A percentile compares a stretch with the other conserved stretches of the same genome.
Conservation (phyloP, 2,113 vertebrate species). For the Sinocyclocheilus anophthalmus region DNA sequence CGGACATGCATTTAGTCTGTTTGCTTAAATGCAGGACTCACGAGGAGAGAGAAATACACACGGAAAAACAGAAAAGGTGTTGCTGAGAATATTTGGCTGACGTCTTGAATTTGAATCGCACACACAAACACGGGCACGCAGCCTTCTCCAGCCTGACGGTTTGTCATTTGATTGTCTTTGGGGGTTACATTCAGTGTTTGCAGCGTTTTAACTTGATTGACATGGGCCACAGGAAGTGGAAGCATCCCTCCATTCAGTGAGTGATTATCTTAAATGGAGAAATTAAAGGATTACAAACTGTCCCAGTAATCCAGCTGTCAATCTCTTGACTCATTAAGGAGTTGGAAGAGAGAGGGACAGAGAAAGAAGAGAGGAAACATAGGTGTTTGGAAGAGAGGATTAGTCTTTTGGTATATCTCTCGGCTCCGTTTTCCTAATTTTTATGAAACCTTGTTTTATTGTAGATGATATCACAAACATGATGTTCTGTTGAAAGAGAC, state of each 20-base stretch:
- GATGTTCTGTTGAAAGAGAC: neutral
- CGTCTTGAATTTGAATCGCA: constrained; percentile 14
- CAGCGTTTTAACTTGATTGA: constrained; percentile 21
- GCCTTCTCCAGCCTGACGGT: neutral
- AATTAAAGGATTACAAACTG: constrained; percentile 77
- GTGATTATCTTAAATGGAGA: constrained; percentile 75
- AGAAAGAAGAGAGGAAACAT: constrained; percentile 46
- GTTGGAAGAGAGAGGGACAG: constrained; percentile 40
- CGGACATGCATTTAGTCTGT: constrained; percentile 28
- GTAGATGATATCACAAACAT: neutral
- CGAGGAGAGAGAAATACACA: constrained; percentile 4
- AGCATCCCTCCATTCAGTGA: constrained; percentile 60
- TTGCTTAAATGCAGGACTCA: constrained; percentile 19
- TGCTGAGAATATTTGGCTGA: neutral
- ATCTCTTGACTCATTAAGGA: constrained; percentile 75
- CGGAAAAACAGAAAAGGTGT: constrained; percentile 1
- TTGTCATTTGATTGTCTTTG: neutral
- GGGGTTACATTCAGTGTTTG: neutral
- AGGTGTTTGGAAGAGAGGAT: constrained; percentile 24
- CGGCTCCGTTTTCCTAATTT: constrained; percentile 2
- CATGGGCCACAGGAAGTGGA: constrained; percentile 26
- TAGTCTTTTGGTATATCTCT: neutral
- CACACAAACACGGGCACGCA: neutral
- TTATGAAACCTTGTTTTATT: constrained; percentile 18
- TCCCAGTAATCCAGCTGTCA: constrained; percentile 76